These are phyloP conservation scores for Laupala kohalensis DNA, from an alignment of 1,140 invertebrate genomes.

Conservation along the genomic window DNA sequence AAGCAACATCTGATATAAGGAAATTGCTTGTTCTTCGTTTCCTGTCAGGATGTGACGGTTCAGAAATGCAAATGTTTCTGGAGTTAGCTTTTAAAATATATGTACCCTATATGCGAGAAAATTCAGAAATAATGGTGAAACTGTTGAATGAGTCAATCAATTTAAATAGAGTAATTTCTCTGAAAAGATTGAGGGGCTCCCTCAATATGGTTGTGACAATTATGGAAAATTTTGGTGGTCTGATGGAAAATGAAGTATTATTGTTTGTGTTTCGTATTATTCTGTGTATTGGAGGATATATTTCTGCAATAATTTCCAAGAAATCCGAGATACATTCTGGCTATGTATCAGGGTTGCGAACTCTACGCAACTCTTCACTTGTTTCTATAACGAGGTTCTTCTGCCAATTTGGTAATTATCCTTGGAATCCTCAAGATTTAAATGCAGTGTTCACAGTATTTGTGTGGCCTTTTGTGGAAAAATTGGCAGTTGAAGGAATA, in stretches of 20 bases:
- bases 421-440: slow-evolving; percentile 55
- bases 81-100: slow-evolving; percentile 72
- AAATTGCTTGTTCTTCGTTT: slow-evolving; percentile 70
- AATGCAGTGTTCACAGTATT: slow-evolving; percentile 61
- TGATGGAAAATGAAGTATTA: slow-evolving; percentile 51
- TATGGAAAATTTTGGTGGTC: slow-evolving; percentile 71
- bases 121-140: slow-evolving; percentile 31
- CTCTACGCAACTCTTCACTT: slow-evolving; percentile 44
- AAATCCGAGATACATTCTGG: slow-evolving; percentile 55
- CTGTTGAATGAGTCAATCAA: slow-evolving; percentile 35
- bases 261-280: slow-evolving; percentile 56
- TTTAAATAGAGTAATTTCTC: slow-evolving; percentile 46
- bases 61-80: slow-evolving; percentile 66
- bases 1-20: slow-evolving; percentile 49
- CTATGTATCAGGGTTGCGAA: slow-evolving; percentile 50
- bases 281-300: slow-evolving; percentile 48
- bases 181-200: slow-evolving; percentile 58
- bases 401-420: slow-evolving; percentile 59
- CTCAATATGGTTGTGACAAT: slow-evolving; percentile 65
- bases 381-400: slow-evolving; percentile 59
- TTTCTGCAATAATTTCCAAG: slow-evolving; percentile 40
- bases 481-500: slow-evolving; percentile 64
- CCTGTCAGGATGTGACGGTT: slow-evolving; percentile 61
- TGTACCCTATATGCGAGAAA: slow-evolving; percentile 37
- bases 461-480: slow-evolving; percentile 68